Evolutionary conservation across 1,140 invertebrate genomes (phyloP), one percentile per base, ranked within the genome.

Genomic region (Eubasilissa regina): DNA sequence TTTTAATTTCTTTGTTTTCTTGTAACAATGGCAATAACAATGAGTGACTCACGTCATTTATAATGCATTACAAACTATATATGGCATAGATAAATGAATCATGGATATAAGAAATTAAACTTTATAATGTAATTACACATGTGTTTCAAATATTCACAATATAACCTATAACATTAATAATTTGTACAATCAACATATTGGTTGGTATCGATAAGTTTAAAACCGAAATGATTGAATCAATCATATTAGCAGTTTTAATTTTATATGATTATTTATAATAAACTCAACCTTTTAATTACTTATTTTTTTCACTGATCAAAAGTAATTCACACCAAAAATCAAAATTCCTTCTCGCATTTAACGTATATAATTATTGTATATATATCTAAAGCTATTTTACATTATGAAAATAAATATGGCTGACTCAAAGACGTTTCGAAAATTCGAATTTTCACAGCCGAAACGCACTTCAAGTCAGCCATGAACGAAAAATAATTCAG

Each of bases 61-160:
- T 75, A 56, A 76, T 70, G 72, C 21, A 48, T 82, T 83, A 80
- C 78, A 64, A 80, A 78, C 81, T 83, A 83, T 80, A 83, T 83
- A 83, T 83, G 81, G 81, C 81, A 83, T 80, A 83, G 76, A 78
- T 76, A 83, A 80, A 83, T 80, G 78, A 83, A 80, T 83, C 78
- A 83, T 80, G 70, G 72, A 80, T 78, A 82, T 76, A 80, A 80
- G 78, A 80, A 79, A 74, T 78, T 45, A 80, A 19, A 48, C 43
- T 73, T 73, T 35, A 35, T 48, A 75, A 75, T 72, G 55, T 74
- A 73, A 76, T 82, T 80, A 80, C 78, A 81, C 77, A 79, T 75
- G 73, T 47, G 64, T 55, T 82, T 78, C 44, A 66, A 75, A 72
- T 82, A 82, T 82, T 77, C 81, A 82, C 78, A 82, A 55, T 21